Base-by-base conservation (phyloP, 2,113 vertebrate genomes). In the Rhynchomys soricoides region DNA sequence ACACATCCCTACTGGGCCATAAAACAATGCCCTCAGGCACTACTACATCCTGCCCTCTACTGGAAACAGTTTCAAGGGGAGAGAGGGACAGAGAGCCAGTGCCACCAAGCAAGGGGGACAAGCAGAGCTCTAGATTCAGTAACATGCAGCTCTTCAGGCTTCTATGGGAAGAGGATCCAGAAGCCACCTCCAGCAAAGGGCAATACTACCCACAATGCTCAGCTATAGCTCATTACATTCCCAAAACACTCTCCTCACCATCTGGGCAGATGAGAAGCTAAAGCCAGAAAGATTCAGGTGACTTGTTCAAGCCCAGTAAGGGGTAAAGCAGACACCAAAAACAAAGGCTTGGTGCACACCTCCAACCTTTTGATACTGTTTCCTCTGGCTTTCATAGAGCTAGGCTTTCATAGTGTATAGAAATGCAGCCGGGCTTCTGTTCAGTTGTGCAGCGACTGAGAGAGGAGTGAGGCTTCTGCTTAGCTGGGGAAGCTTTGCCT, bases 341-440 rank as follows among this genome's bases (percentile, higher is more conserved):
- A 8, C 12, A 5, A 90, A 71, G 62, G 57, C 29, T 16, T 7
- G 3, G 3, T 5, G 6, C 43, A 43, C 74, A 24, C 0, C 16
- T 10, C 0, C 7, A 0, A 0, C 21, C 50, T 13, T 37, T 5
- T 7, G 1, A 0, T 1, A 0, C 40, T 34, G 17, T 62, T 48
- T 10, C 34, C 52, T 8, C 78, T 1, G 4, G 7, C 4, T 24
- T 26, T n/a, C n/a, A n/a, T 15, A 43, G 7, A 71, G 70, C 70
- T n/a, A 21, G n/a, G 37, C n/a, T 40, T 73, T 21, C n/a, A 24
- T 9, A 3, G n/a, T 3, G 1, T 24, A 10, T n/a, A 77, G 40
- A 66, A 89, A 43, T 52, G 26, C 37, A 37, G 37, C 29, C 22
- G 0, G 0, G 19, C 22, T 3, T n/a, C n/a, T 17, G 34, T 40